Evolutionary conservation across 2,888 invertebrate genomes (phyloP).

Genomic region (Acrobasis consociella): DNA sequence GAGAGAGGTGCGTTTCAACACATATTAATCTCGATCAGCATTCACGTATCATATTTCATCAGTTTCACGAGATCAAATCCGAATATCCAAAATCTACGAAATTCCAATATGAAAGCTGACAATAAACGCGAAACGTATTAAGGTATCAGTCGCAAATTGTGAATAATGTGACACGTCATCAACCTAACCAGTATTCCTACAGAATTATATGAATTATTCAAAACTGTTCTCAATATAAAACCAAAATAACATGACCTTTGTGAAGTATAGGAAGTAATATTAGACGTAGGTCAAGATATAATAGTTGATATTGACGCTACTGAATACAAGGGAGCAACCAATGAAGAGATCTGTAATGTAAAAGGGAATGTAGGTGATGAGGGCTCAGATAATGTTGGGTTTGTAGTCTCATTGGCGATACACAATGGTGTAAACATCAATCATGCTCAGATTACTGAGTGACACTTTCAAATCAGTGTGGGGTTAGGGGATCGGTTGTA

Average conservation of each 20-base stretch:
- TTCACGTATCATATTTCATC: background rate
- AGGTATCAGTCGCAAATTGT: slow-evolving; percentile 63
- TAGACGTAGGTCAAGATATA: slow-evolving; percentile 33
- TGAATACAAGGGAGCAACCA: slow-evolving; percentile 19
- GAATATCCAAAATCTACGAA: slow-evolving; percentile 13
- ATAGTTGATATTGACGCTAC: background rate
- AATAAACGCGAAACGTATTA: slow-evolving; percentile 46
- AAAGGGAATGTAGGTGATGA: background rate
- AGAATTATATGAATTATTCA: slow-evolving; percentile 69
- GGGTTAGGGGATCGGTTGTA: slow-evolving; percentile 42
- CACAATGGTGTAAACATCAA: slow-evolving; percentile 51
- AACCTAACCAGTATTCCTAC: slow-evolving; percentile 47
- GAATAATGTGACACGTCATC: slow-evolving; percentile 67
- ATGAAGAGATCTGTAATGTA: background rate
- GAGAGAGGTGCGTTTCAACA: no score
- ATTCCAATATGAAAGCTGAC: slow-evolving; percentile 31
- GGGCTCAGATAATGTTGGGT: slow-evolving; percentile 26
- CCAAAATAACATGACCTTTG: slow-evolving; percentile 32
- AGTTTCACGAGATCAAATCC: background rate
- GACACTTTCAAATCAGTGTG: slow-evolving; percentile 47
- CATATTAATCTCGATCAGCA: background rate
- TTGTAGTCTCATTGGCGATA: slow-evolving; percentile 33
- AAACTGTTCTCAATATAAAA: slow-evolving; percentile 34
- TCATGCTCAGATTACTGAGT: slow-evolving; percentile 53
- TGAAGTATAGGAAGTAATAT: background rate